These are phyloP conservation scores for Aphrophora alni DNA, from an alignment of 2,888 invertebrate genomes.

Conservation along the genomic window DNA sequence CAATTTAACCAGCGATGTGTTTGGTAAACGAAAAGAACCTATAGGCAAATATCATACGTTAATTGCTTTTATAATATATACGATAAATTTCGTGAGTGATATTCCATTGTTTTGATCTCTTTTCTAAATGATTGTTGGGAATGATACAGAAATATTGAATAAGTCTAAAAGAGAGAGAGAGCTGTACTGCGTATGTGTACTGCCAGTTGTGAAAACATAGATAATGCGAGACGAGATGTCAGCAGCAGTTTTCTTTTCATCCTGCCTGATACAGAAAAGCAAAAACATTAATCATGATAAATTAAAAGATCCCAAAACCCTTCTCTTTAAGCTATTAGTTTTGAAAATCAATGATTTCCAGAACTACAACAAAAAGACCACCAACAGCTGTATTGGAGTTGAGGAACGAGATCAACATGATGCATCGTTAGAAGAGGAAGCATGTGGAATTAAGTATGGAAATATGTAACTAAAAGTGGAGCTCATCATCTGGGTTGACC, in stretches of 20 bases:
- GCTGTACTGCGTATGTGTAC: constrained; percentile 43
- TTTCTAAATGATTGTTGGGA: constrained; percentile 18
- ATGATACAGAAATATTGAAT: constrained; percentile 3
- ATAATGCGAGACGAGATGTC: constrained; percentile 75
- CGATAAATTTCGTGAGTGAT: background rate
- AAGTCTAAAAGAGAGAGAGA: constrained; percentile 27
- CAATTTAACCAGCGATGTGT: background rate
- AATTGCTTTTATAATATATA: background rate
- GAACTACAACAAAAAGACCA: constrained; percentile 73
- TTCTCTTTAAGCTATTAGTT: constrained; percentile 63
- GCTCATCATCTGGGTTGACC: constrained; percentile 80
- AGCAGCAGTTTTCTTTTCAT: constrained; percentile 70
- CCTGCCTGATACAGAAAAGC: constrained; percentile 71
- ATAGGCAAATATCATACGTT: background rate
- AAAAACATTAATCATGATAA: constrained; percentile 67
- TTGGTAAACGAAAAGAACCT: background rate
- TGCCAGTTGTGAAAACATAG: constrained; percentile 38
- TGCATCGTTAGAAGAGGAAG: constrained; percentile 69
- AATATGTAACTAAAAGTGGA: constrained; percentile 70
- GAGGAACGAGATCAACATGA: constrained; percentile 69
- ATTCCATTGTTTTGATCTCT: background rate
- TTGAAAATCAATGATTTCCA: constrained; percentile 76
- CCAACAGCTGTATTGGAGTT: constrained; percentile 73
- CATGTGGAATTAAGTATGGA: constrained; percentile 67
- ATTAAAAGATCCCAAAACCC: constrained; percentile 63